A percentile compares a stretch with the other conserved stretches of the same genome.
These are phyloP conservation scores for Calephelis virginiensis DNA, from an alignment of 1,140 invertebrate genomes.

Conservation along the genomic window DNA sequence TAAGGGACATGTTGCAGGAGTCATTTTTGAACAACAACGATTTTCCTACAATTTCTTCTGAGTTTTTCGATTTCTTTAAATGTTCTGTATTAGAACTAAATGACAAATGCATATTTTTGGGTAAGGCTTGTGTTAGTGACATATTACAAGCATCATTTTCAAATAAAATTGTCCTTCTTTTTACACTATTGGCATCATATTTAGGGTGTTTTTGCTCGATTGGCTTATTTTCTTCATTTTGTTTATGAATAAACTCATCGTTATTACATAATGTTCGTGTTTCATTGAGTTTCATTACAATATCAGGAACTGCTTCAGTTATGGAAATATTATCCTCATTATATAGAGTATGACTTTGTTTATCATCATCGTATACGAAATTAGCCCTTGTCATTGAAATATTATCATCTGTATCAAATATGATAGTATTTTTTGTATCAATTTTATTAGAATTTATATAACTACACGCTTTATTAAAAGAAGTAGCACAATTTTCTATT, in stretches of 20 bases:
- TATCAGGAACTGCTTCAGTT: constrained; percentile 35
- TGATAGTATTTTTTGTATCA: constrained; percentile 20
- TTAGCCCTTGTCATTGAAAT: too few species aligned
- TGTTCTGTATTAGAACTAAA: neutral
- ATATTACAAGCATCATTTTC: constrained; percentile 38
- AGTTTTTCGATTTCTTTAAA: neutral
- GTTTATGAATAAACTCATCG: too few species aligned
- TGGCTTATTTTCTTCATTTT: neutral
- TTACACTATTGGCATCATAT: constrained; percentile 5
- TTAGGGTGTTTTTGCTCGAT: neutral
- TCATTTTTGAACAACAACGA: constrained; percentile 33
- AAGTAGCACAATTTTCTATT: neutral
- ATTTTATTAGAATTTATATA: too few species aligned
- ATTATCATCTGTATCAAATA: constrained; percentile 22
- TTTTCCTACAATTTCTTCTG: constrained; percentile 23
- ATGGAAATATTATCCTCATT: constrained; percentile 36
- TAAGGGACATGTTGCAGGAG: constrained; percentile 38
- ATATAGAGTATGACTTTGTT: constrained; percentile 10
- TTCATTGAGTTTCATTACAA: constrained; percentile 29
- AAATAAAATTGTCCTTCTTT: constrained; percentile 39
- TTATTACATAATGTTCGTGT: neutral
- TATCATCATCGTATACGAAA: neutral
- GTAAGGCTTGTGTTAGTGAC: constrained; percentile 46
- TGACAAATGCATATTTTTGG: constrained; percentile 25
- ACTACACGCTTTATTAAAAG: too few species aligned